Conservation (phyloP, 2,888 invertebrate genomes). For the Dryocosmus kuriphilus region DNA sequence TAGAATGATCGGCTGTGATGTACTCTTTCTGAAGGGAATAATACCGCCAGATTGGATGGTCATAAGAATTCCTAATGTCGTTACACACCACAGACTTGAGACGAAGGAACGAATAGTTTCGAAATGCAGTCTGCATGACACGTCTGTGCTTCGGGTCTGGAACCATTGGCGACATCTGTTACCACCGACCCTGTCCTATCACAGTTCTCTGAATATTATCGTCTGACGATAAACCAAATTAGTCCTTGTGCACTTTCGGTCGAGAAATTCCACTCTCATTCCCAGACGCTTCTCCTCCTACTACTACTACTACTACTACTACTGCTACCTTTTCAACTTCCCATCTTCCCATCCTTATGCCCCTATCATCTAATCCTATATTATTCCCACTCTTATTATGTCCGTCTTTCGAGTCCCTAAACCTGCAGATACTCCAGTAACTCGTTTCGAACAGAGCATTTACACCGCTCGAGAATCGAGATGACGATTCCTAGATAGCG, state of each 20-base stretch:
- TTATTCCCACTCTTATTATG: conserved; percentile 33
- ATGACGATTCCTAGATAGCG: conserved; percentile 36
- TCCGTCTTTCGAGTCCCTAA: conserved; percentile 35
- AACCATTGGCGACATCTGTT: conserved; percentile 59
- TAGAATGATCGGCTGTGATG: not conserved
- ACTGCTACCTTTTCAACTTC: no score
- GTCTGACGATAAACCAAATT: conserved; percentile 49
- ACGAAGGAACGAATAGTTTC: conserved; percentile 27
- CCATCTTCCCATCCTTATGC: not conserved
- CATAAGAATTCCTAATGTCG: conserved; percentile 52
- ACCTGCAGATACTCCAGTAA: conserved; percentile 20
- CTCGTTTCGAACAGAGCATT: conserved; percentile 36
- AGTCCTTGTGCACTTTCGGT: conserved; percentile 45
- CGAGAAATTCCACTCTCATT: conserved; percentile 43
- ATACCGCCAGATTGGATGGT: conserved; percentile 38
- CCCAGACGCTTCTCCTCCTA: conserved; percentile 27
- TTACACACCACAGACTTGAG: conserved; percentile 46
- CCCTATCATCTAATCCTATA: conserved; percentile 34
- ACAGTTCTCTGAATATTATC: conserved; percentile 49
- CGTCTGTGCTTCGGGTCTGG: conserved; percentile 42
- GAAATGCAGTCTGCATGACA: conserved; percentile 30
- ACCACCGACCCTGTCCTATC: conserved; percentile 48
- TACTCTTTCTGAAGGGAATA: conserved; percentile 37
- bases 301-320: no score
- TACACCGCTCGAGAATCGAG: conserved; percentile 30